Evolutionary conservation across 2,888 invertebrate genomes (phyloP).

Genomic region (Autographa pulchrina): DNA sequence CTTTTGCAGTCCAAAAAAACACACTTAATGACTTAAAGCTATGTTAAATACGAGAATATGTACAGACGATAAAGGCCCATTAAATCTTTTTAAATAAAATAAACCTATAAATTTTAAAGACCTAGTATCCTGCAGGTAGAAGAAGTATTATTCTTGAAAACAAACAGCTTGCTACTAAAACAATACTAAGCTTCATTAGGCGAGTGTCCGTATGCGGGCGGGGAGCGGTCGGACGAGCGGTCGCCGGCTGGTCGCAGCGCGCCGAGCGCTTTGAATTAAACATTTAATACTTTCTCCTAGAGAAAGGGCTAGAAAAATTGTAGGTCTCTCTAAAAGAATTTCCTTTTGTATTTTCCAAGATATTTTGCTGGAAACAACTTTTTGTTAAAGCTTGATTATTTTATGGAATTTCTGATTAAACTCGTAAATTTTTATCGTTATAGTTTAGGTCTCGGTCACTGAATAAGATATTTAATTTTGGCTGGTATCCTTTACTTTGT

Average conservation of each 20-base stretch:
- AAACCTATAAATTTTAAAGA: neutral
- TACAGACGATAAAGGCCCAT: too few species aligned
- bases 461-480: neutral
- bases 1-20: too few species aligned
- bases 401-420: slow-evolving; percentile 7
- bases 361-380: slow-evolving; percentile 16
- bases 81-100: neutral
- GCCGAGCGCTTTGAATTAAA: slow-evolving; percentile 51
- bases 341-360: slow-evolving; percentile 30
- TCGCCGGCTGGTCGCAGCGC: slow-evolving; percentile 1
- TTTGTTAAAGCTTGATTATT: slow-evolving; percentile 8
- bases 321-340: slow-evolving; percentile 27
- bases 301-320: slow-evolving; percentile 33
- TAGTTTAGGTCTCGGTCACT: neutral
- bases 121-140: neutral
- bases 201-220: slow-evolving; percentile 9
- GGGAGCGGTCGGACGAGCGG: slow-evolving; percentile 6
- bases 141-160: neutral
- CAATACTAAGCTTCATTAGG: slow-evolving; percentile 7
- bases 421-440: neutral
- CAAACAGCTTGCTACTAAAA: neutral
- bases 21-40: too few species aligned
- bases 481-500: too few species aligned
- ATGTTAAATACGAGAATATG: too few species aligned
- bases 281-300: slow-evolving; percentile 54